These are phyloP conservation scores for Coptodon bakossiorum DNA, from an alignment of 2,113 vertebrate species.

Conservation along the genomic window DNA sequence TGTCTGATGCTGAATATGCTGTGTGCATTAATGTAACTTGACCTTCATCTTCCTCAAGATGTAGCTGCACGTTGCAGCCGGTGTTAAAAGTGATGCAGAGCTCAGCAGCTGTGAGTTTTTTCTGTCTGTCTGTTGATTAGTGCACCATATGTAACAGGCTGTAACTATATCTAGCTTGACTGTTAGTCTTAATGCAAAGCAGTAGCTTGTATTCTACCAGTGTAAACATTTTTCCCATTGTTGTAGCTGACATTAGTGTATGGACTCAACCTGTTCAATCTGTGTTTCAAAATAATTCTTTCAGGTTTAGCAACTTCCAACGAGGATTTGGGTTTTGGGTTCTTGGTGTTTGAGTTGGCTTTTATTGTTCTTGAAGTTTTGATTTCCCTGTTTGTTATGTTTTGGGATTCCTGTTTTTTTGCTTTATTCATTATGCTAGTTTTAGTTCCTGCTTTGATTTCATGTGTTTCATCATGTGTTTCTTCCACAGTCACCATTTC, in stretches of 20 bases:
- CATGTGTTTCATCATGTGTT: neutral
- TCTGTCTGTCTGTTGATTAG: neutral
- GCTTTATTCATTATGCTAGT: fast-evolving
- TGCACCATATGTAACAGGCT: neutral
- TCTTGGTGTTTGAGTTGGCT: neutral
- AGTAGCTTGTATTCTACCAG: neutral
- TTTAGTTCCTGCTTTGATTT: neutral
- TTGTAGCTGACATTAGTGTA: neutral
- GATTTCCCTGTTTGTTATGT: neutral
- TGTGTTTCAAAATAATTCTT: neutral
- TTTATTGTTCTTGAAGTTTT: neutral
- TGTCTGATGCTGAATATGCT: neutral
- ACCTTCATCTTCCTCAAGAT: neutral
- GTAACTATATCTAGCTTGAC: neutral
- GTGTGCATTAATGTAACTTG: neutral
- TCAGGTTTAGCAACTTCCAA: neutral
- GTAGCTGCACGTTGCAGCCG: neutral
- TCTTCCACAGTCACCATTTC: neutral
- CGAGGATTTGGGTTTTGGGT: fast-evolving
- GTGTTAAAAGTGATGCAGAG: neutral
- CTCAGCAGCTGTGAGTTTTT: neutral
- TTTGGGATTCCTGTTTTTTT: neutral
- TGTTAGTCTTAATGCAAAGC: neutral
- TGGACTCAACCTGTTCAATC: neutral
- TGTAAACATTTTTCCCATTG: fast-evolving